These are phyloP conservation scores for Discoglossus pictus DNA, from an alignment of 2,797 vertebrate species.

Conservation along the genomic window DNA sequence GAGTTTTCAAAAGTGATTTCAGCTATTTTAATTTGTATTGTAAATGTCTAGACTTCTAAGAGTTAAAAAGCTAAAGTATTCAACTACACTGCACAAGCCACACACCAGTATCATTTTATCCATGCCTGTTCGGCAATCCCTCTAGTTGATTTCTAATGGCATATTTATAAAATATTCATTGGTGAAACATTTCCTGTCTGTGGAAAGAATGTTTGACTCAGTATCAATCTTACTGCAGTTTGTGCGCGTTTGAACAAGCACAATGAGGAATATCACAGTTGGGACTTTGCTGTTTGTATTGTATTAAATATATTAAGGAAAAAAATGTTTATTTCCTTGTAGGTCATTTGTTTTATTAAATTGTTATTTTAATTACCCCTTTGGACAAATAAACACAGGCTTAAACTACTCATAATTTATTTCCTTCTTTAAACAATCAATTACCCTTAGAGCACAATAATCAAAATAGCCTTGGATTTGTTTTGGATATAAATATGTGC, in stretches of 20 bases:
- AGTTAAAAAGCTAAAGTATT: conserved; percentile 22
- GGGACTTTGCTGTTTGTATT: too few relatives aligned
- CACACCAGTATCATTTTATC: conserved; percentile 43
- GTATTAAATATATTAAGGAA: too few relatives aligned
- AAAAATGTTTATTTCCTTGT: too few relatives aligned
- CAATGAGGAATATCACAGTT: background rate
- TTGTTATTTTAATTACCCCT: too few relatives aligned
- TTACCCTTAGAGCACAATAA: too few relatives aligned
- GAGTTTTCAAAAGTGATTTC: too few relatives aligned
- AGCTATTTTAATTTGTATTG: background rate
- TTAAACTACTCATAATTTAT: too few relatives aligned
- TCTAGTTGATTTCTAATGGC: conserved; percentile 56
- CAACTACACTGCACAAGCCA: conserved; percentile 21
- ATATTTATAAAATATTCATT: conserved; percentile 18
- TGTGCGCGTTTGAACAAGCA: conserved; percentile 6
- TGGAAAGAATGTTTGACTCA: conserved; percentile 28
- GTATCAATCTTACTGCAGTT: conserved; percentile 20
- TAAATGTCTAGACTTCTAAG: conserved; percentile 2
- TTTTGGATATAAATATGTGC: too few relatives aligned
- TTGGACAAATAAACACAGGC: too few relatives aligned
- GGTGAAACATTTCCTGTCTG: conserved; percentile 30
- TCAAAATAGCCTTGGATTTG: too few relatives aligned
- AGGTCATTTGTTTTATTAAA: too few relatives aligned
- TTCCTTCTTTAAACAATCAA: too few relatives aligned
- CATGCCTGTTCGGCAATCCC: conserved; percentile 29